phyloP scores from a whole-genome alignment of 2,888 invertebrate species.

The Himalopsyche kuldschensis region DNA sequence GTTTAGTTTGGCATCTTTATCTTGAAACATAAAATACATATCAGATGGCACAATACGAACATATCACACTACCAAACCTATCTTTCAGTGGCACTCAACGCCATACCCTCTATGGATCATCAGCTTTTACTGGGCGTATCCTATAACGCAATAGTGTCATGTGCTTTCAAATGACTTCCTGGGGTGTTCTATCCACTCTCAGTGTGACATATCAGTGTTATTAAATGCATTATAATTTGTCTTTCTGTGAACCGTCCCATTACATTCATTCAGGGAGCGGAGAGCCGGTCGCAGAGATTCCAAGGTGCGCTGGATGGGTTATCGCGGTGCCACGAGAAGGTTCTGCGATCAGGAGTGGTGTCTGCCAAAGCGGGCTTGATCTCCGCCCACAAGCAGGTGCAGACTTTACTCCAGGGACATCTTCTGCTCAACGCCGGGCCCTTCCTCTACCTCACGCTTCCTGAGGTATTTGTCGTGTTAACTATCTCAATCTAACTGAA shows the following conservation, averaged over 20 bases:
- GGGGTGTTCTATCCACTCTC: too few species aligned
- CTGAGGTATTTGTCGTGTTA: slow-evolving; percentile 63
- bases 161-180: too few species aligned
- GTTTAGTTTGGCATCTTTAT: too few species aligned
- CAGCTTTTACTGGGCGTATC: too few species aligned
- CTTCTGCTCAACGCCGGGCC: slow-evolving; percentile 85
- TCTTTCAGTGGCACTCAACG: too few species aligned
- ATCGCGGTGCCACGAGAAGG: slow-evolving; percentile 44
- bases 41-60: too few species aligned
- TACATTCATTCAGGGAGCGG: background rate
- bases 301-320: slow-evolving; percentile 53
- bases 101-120: too few species aligned
- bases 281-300: slow-evolving; percentile 47
- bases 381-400: slow-evolving; percentile 75
- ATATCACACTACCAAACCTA: too few species aligned
- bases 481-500: background rate
- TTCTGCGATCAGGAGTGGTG: slow-evolving; percentile 67
- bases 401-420: slow-evolving; percentile 76
- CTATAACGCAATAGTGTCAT: too few species aligned
- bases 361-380: slow-evolving; percentile 70
- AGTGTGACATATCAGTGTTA: too few species aligned
- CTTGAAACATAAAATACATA: too few species aligned
- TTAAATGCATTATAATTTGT: too few species aligned
- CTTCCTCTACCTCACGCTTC: slow-evolving; percentile 83
- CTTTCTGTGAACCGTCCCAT: background rate